A percentile compares a stretch with the other conserved stretches of the same genome.
These are phyloP conservation scores for Gambusia holbrooki DNA, from an alignment of 2,113 vertebrate genomes.

Conservation along the genomic window DNA sequence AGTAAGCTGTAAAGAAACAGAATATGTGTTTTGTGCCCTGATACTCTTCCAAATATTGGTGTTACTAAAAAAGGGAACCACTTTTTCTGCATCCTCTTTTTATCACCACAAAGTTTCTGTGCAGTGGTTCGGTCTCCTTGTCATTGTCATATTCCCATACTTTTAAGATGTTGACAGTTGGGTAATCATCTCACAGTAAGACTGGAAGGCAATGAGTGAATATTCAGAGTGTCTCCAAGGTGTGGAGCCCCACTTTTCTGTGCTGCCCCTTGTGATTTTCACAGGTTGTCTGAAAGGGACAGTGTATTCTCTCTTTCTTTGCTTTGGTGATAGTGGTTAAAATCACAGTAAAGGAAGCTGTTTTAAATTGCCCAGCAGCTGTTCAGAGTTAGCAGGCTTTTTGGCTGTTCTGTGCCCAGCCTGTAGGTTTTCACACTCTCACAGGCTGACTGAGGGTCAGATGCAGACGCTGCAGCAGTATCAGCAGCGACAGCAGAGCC, in stretches of 20 bases:
- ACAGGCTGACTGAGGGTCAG: slow-evolving; percentile 33
- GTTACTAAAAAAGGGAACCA: no score
- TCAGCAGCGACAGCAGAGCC: slow-evolving; percentile 40
- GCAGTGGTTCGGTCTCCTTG: not conserved
- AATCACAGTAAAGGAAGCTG: slow-evolving; percentile 84
- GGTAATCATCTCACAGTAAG: slow-evolving; percentile 69
- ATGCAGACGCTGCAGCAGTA: slow-evolving; percentile 25
- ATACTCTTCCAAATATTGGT: no score
- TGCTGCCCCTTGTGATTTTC: slow-evolving; percentile 24
- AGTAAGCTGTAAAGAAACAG: no score
- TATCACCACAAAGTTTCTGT: not conserved
- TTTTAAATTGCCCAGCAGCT: slow-evolving; percentile 78
- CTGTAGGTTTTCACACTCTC: slow-evolving; percentile 34
- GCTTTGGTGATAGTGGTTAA: slow-evolving; percentile 74
- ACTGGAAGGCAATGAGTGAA: slow-evolving; percentile 54
- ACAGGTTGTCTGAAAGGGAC: not conserved
- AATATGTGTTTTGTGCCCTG: no score
- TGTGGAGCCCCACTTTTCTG: slow-evolving; percentile 37
- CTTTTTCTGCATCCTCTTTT: no score
- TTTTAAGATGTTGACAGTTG: slow-evolving; percentile 73
- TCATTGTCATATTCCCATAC: slow-evolving; percentile 51
- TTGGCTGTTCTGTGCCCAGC: slow-evolving; percentile 49
- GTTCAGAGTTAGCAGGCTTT: slow-evolving; percentile 29
- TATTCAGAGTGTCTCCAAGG: slow-evolving; percentile 55
- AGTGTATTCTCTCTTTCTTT: slow-evolving; percentile 26